A percentile compares a stretch with the other conserved stretches of the same genome.
Evolutionary conservation across 2,113 vertebrate genomes (phyloP).

Genomic region (Oreochromis aureus): DNA sequence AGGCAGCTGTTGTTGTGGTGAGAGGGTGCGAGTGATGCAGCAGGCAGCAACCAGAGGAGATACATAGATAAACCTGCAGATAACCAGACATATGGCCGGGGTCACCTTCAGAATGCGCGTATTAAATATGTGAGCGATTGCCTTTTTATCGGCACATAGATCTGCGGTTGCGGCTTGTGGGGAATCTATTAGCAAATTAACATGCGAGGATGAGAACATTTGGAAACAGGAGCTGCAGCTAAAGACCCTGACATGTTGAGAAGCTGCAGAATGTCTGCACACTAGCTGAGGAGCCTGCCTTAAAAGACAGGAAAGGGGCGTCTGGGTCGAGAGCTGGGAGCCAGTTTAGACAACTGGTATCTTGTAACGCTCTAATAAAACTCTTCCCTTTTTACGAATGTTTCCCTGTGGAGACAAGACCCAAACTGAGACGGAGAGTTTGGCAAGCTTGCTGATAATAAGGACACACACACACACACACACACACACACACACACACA

Average conservation of each 20-base stretch:
- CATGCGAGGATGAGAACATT: not conserved
- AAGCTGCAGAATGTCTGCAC: not conserved
- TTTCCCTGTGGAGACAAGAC: not conserved
- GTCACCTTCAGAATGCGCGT: not conserved
- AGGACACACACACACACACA: not conserved
- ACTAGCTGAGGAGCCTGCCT: not conserved
- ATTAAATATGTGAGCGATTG: not conserved
- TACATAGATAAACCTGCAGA: conserved; percentile 12
- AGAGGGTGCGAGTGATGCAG: conserved; percentile 41
- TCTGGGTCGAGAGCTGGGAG: not conserved
- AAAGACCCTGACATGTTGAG: not conserved
- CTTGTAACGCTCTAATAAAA: conserved; percentile 40
- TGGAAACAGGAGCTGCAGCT: not conserved
- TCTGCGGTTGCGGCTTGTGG: not conserved
- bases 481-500: not conserved
- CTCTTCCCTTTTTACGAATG: conserved; percentile 7
- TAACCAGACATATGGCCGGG: not conserved
- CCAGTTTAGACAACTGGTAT: conserved; percentile 37
- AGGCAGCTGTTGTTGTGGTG: conserved; percentile 57
- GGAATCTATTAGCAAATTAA: conserved; percentile 4
- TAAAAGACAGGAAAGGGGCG: not conserved
- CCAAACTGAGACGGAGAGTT: not conserved
- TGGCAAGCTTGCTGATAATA: not conserved
- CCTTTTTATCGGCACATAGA: not conserved
- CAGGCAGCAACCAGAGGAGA: conserved; percentile 23